Evolutionary conservation across 2,797 vertebrate genomes (phyloP), one percentile per base, ranked within the genome.

Genomic region (Poecile montanus): DNA sequence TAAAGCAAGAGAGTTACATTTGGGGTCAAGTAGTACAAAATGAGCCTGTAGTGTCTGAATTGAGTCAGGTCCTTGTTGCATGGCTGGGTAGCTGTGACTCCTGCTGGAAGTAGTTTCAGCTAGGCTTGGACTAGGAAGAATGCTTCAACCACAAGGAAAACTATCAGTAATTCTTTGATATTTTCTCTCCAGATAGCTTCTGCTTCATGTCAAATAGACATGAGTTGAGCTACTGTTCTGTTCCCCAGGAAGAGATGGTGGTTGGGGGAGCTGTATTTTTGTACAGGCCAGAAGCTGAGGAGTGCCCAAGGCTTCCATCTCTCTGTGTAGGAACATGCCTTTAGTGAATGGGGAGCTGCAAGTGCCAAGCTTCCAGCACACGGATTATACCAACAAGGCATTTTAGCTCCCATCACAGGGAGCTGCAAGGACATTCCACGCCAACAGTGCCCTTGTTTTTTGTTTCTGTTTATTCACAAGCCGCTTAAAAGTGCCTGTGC

Each of bases 211-310:
- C 38, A 73, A 27, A 27, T 13, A 42, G 16, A 34, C 8, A 16
- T 32, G 17, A 82, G 18, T 10, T 1, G 26, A 65, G 65, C 26
- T 45, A 5, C 27, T 29, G 32, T 56, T 83, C 25, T 44, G 40
- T 29, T 9, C 45, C 20, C 21, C 30, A 36, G 36, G 36, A 51
- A n/a, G 32, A 48, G 30, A 42, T 16, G 10, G 26, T 3, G 1
- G 6, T 0, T 26, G 12, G 4, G 8, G 8, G 2, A 14, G 5
- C 5, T 0, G 0, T 14, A 3, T 36, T 48, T 70, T 53, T 7
- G 5, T 7, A 27, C 45, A 6, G 27, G 2, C 47, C 50, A 19
- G 53, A 62, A 54, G 40, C 5, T 15, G 18, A 42, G 32, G 47
- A 27, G 11, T 22, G 57, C n/a, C 42, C 3, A 4, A 20, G 53